These are phyloP conservation scores for Protobothrops mucrosquamatus DNA, from an alignment of 2,113 vertebrate genomes.

Conservation along the genomic window DNA sequence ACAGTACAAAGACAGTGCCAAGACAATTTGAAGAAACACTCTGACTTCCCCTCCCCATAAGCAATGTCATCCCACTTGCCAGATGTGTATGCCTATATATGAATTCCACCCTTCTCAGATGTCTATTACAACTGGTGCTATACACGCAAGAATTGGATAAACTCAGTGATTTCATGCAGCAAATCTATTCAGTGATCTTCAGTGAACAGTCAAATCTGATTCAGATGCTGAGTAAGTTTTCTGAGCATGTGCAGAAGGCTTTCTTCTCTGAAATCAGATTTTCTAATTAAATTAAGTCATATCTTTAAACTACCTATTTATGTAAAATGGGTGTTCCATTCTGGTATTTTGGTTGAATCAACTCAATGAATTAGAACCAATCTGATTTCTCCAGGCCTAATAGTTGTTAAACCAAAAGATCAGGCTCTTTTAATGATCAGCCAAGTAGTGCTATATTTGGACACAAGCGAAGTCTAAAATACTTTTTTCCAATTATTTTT, in stretches of 20 bases:
- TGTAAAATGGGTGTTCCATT: not conserved
- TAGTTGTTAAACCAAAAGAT: not conserved
- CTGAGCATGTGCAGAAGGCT: not conserved
- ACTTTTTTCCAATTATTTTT: not conserved
- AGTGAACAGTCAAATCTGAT: not conserved
- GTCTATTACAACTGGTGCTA: not conserved
- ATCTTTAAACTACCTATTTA: not conserved
- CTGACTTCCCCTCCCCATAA: not conserved
- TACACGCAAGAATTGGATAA: not conserved
- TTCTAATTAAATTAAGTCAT: not conserved
- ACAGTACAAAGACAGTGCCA: not conserved
- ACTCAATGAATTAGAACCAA: not conserved
- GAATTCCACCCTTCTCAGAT: not conserved
- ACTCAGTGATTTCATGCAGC: not conserved
- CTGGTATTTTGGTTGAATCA: not conserved
- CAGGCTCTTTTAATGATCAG: not conserved
- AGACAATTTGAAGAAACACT: not conserved
- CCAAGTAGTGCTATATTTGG: not conserved
- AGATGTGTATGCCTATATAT: not conserved
- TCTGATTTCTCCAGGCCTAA: not conserved
- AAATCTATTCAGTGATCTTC: not conserved
- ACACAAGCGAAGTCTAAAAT: not conserved
- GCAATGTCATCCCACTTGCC: not conserved
- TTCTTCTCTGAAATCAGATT: not conserved
- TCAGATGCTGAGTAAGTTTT: not conserved